These are phyloP conservation scores for Eurystomus gularis DNA, from an alignment of 2,113 vertebrate species.

Conservation along the genomic window DNA sequence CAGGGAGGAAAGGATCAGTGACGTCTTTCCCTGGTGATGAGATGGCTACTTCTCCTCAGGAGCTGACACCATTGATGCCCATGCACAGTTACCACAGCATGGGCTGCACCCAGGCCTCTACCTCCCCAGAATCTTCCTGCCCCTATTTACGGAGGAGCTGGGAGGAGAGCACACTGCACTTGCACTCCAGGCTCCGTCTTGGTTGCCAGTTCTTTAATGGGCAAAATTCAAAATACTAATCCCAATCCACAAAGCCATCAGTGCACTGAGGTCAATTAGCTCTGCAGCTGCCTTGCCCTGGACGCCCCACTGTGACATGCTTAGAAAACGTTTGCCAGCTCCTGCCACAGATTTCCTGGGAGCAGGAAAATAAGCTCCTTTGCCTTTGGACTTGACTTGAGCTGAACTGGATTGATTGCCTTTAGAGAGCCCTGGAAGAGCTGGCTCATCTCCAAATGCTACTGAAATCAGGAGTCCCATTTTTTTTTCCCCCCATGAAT, in stretches of 20 bases:
- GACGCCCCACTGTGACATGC: accelerated
- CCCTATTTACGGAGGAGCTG: not conserved
- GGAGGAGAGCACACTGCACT: not conserved
- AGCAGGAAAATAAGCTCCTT: not conserved
- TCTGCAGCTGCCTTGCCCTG: constrained; percentile 3
- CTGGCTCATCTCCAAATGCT: not conserved
- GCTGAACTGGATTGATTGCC: not conserved
- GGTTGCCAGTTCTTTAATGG: not conserved
- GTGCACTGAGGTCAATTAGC: not conserved
- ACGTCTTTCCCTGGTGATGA: not conserved
- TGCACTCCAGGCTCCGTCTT: not conserved
- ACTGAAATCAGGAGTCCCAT: not conserved
- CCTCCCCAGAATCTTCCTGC: not conserved
- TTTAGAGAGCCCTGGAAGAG: not conserved
- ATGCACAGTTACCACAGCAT: not conserved
- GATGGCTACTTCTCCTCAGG: not conserved
- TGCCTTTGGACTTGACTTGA: not conserved
- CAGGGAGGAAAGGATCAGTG: not conserved
- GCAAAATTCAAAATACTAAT: not conserved
- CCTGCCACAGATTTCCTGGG: not conserved
- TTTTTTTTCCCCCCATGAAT: not conserved
- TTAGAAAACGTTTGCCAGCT: not conserved
- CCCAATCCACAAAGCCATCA: not conserved
- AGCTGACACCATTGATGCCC: accelerated
- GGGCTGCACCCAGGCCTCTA: not conserved